Evolutionary conservation across 2,888 invertebrate species (phyloP).

Genomic region (Hirtodrosophila cameraria): DNA sequence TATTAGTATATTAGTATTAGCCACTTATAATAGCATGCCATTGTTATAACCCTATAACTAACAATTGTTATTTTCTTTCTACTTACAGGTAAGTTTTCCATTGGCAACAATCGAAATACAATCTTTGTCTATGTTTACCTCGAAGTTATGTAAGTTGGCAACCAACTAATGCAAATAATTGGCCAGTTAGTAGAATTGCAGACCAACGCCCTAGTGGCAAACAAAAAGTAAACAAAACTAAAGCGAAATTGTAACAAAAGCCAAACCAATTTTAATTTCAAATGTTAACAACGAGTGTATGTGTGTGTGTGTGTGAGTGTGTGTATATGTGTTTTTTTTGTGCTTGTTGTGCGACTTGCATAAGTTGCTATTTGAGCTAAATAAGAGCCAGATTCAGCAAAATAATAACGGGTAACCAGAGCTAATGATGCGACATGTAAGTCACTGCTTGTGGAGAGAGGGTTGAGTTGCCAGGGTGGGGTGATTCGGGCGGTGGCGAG

Average conservation of each 20-base stretch:
- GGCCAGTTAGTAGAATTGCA: slow-evolving; percentile 57
- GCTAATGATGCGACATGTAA: slow-evolving; percentile 75
- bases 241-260: slow-evolving; percentile 60
- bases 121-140: slow-evolving; percentile 8
- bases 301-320: slow-evolving; percentile 15
- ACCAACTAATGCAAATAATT: slow-evolving; percentile 67
- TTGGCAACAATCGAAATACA: slow-evolving; percentile 14
- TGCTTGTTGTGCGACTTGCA: slow-evolving; percentile 47
- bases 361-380: slow-evolving; percentile 69
- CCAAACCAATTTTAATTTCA: slow-evolving; percentile 68
- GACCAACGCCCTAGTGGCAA: slow-evolving; percentile 63
- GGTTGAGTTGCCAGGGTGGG: too few relatives aligned
- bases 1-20: background rate
- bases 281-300: slow-evolving; percentile 42
- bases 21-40: slow-evolving; percentile 1
- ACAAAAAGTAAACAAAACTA: slow-evolving; percentile 21
- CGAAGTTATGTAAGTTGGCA: slow-evolving; percentile 61
- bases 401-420: slow-evolving; percentile 64
- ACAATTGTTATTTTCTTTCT: slow-evolving; percentile 36
- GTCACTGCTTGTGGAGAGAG: slow-evolving; percentile 17
- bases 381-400: slow-evolving; percentile 42
- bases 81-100: slow-evolving; percentile 45
- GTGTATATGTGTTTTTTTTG: slow-evolving; percentile 9
- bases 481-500: slow-evolving; percentile 21
- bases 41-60: slow-evolving; percentile 35